Base-by-base conservation (phyloP, 2,113 vertebrate genomes). In the Lonchura striata region DNA sequence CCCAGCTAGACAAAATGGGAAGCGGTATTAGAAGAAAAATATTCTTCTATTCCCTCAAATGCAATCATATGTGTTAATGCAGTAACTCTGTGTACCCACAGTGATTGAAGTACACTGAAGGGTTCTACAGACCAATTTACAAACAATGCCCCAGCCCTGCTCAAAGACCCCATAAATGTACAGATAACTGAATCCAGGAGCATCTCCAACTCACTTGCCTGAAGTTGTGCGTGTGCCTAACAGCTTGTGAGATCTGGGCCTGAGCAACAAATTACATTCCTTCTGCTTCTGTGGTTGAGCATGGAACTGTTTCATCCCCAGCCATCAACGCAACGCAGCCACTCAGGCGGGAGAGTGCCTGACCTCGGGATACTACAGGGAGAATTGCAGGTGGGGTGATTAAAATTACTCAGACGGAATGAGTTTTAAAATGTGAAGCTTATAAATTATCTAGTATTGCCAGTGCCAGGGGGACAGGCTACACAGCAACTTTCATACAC, bases 371-470 rank as follows among this genome's bases (percentile, higher is more conserved):
- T 90, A 66, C 88, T 39, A n/a, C 39, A 53, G 81, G 90, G 81
- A 94, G 54, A 60, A 65, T 13, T 46, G 49, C 86, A 94, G 90
- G 75, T 90, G 81, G 37, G n/a, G 42, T 92, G 82, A 83, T 93
- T 96, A 76, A 95, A 96, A 91, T 83, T 79, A 95, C 86, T 88
- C 86, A 94, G 94, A 90, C 0, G 0, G 75, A 96, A 95, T 83
- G 54, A 94, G 72, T 50, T 84, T 91, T 80, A 72, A 97, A 96
- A 93, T 56, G 77, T 10, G 25, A 94, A 86, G 44, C 44, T 72
- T 71, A 95, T 96, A 77, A 95, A 95, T 96, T 88, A 97, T 92
- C 65, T 31, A 93, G 61, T 11, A 23, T 35, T 79, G 64, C 80
- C 82, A 90, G 72, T 54, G 74, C 78, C 50, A 66, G 1, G 15